Base-by-base conservation (phyloP, 2,797 vertebrate species). In the Macrochelys suwanniensis region DNA sequence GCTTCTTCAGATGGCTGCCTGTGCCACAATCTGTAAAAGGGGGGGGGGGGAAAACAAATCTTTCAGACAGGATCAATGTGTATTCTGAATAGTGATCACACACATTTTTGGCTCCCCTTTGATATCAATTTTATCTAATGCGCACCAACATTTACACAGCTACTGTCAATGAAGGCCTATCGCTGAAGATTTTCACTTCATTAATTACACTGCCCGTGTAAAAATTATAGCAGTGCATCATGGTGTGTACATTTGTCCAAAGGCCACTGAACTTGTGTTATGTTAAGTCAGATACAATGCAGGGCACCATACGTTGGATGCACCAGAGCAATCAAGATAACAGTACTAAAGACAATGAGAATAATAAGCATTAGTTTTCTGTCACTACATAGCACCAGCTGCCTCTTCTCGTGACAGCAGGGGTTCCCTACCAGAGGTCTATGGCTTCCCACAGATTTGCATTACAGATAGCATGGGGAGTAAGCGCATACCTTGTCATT, bases 11-110 rank as follows among this genome's bases (percentile, higher is more conserved):
- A 56, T 5, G 19, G 53, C 0, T 74, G 82, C 26, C 83, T 51
- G 49, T 26, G 49, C 51, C 15, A 94, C 79, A 56, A 94, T 82
- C 97, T 97, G 94, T 16, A 97, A 97, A 47, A 95, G 68, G 94
- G 21, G 16, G 13, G 49, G 50, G 15, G 3, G 19, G 7, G 33
- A 17, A 59, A 59, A 76, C 65, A 87, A 81, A 77, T 80, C 4
- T 82, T 90, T 78, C 82, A 31, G 88, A 61, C 54, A 88, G 37
- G 16, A 59, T 10, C 33, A n/a, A 51, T 6, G 12, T 11, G 5
- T 25, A 65, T 53, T 81, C 16, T n/a, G 50, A 50, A 16, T 3
- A 78, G 49, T 42, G 80, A 82, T 16, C 90, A 74, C 89, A 89
- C 59, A 13, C 3, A n/a, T 56, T 3, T 95, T 74, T 76, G 65